A percentile compares a stretch with the other conserved stretches of the same genome.
Evolutionary conservation across 1,140 invertebrate genomes (phyloP).

Genomic region (Dendroctonus ponderosae): DNA sequence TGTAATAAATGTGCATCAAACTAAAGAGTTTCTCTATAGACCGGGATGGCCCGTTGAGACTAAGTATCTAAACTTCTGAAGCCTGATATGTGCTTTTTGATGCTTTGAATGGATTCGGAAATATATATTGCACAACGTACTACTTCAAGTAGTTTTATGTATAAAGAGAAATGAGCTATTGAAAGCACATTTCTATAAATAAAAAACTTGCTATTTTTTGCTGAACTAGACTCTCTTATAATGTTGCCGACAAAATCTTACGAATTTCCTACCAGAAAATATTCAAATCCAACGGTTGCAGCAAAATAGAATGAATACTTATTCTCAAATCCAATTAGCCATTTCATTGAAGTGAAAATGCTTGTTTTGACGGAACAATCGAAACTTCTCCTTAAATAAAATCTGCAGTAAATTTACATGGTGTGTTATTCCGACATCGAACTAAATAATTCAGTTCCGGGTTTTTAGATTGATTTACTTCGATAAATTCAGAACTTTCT

Average conservation of each 20-base stretch:
- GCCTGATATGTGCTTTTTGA: not conserved
- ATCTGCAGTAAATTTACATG: slow-evolving; percentile 24
- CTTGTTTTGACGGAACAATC: not conserved
- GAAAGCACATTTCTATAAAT: not conserved
- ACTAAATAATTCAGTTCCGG: slow-evolving; percentile 20
- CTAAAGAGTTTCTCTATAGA: not conserved
- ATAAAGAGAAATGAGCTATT: not conserved
- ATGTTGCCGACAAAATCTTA: not conserved
- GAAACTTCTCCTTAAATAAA: slow-evolving; percentile 7
- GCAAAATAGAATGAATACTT: not conserved
- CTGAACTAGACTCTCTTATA: not conserved
- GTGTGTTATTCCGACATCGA: slow-evolving; percentile 16
- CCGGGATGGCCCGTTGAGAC: too few species aligned
- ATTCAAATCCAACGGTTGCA: not conserved
- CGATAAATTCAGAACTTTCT: slow-evolving; percentile 17
- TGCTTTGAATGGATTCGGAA: not conserved
- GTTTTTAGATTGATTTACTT: slow-evolving; percentile 20
- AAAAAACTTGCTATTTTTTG: not conserved
- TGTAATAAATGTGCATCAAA: not conserved
- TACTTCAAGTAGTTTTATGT: not conserved
- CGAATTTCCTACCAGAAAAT: not conserved
- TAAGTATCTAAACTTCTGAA: not conserved
- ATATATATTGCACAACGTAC: not conserved
- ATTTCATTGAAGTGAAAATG: not conserved
- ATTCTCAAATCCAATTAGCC: not conserved